A percentile compares a stretch with the other conserved stretches of the same genome.
Conservation (phyloP, 2,113 vertebrate species). For the Nesogale talazaci region DNA sequence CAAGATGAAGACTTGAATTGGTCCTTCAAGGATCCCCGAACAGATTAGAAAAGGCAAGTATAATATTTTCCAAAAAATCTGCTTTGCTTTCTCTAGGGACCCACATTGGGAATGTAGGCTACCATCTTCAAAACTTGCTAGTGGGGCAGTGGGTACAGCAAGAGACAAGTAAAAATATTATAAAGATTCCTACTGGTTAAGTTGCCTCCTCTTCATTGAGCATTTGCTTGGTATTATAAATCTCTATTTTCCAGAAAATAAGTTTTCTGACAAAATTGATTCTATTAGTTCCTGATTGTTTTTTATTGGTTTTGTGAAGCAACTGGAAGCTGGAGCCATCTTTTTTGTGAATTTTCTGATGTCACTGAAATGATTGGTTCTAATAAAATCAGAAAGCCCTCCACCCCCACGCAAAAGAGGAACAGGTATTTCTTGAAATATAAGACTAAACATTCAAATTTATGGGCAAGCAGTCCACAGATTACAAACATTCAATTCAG, state of each 20-base stretch:
- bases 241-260: background rate
- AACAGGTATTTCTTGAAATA: background rate
- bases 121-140: too few relatives aligned
- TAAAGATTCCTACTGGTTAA: too few relatives aligned
- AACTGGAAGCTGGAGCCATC: background rate
- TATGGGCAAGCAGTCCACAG: background rate
- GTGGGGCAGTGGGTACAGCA: too few relatives aligned
- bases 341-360: background rate
- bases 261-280: background rate
- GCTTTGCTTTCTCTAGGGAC: too few relatives aligned
- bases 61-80: too few relatives aligned
- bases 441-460: conserved; percentile 27
- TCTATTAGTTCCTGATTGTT: background rate
- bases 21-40: too few relatives aligned
- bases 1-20: too few relatives aligned
- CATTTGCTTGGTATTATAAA: background rate
- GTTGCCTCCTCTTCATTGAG: background rate
- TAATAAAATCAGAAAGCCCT: conserved; percentile 27
- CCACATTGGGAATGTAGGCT: too few relatives aligned
- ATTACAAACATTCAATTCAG: too few relatives aligned
- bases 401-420: too few relatives aligned
- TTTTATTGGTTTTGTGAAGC: background rate
- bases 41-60: too few relatives aligned
- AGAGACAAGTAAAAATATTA: too few relatives aligned
- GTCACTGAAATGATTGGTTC: background rate